Conservation (phyloP, 2,888 invertebrate species). For the Agrenia bidenticulata region DNA sequence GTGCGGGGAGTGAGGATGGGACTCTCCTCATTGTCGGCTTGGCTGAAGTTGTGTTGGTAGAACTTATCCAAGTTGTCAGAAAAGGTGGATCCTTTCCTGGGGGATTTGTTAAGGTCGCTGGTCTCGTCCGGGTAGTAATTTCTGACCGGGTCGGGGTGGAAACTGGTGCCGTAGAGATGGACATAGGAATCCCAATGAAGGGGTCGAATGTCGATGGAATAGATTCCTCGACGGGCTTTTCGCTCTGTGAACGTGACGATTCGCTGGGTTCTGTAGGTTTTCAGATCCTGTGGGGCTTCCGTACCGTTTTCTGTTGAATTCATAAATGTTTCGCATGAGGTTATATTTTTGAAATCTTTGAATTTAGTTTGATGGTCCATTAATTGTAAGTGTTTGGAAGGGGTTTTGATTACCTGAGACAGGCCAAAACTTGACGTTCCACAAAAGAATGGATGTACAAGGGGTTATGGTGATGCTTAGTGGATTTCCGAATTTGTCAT, state of each 20-base stretch:
- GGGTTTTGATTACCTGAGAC: constrained; percentile 45
- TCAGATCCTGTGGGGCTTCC: constrained; percentile 32
- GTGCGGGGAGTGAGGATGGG: too few relatives aligned
- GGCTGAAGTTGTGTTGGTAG: constrained; percentile 10
- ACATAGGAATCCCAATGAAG: constrained; percentile 53
- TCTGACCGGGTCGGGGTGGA: constrained; percentile 28
- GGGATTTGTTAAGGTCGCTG: background rate
- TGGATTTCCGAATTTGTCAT: constrained; percentile 54
- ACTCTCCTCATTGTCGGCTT: background rate
- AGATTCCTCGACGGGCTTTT: constrained; percentile 48
- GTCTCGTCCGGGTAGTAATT: background rate
- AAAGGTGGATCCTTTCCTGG: background rate
- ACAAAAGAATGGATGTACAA: constrained; percentile 57
- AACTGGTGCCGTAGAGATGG: constrained; percentile 50
- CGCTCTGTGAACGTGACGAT: constrained; percentile 48
- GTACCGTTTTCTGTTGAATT: constrained; percentile 38
- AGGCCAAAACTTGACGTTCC: constrained; percentile 55
- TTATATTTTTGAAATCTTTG: background rate
- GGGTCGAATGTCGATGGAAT: constrained; percentile 51
- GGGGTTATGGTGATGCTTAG: constrained; percentile 57
- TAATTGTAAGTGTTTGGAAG: too few relatives aligned
- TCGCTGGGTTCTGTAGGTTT: constrained; percentile 52
- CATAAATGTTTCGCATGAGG: background rate
- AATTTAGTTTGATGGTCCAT: too few relatives aligned
- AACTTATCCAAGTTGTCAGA: constrained; percentile 7